Evolutionary conservation across 53 echinoderm and acorn worm genomes (phyloP).

Genomic region (Actinopyga echinites): DNA sequence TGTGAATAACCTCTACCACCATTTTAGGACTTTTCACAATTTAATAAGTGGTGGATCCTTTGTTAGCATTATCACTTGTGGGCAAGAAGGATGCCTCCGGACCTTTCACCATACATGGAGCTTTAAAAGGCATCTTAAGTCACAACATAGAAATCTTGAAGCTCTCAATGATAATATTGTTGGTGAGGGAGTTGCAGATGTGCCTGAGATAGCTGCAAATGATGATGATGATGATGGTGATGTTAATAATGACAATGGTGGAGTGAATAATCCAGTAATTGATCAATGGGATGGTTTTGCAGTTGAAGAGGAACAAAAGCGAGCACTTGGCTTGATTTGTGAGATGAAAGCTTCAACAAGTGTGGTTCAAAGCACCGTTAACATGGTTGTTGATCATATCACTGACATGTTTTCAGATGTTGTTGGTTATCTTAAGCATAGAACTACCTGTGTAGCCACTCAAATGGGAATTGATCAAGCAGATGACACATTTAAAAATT

Average conservation of each 20-base stretch:
- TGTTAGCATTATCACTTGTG: conserved; percentile 1
- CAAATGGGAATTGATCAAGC: conserved; percentile 9
- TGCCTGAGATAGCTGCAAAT: neutral
- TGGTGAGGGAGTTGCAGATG: neutral
- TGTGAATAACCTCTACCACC: conserved; percentile 13
- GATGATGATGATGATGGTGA: conserved; percentile 2
- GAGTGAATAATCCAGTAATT: neutral
- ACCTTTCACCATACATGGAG: conserved; percentile 24
- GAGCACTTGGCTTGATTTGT: conserved; percentile 22
- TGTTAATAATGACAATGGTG: neutral
- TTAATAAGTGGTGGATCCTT: conserved; percentile 20
- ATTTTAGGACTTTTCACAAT: conserved; percentile 7
- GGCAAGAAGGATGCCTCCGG: conserved; percentile 25
- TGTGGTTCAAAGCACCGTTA: conserved; percentile 24
- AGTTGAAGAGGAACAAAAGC: neutral
- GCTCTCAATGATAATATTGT: neutral
- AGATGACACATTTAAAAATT: neutral
- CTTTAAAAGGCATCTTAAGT: conserved; percentile 12
- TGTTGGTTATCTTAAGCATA: conserved; percentile 19
- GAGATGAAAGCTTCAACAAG: conserved; percentile 22
- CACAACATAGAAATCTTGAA: neutral
- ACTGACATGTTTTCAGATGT: conserved; percentile 10
- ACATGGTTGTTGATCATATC: conserved; percentile 35
- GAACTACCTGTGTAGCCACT: neutral
- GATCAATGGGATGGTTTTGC: conserved; percentile 10